phyloP scores from a whole-genome alignment of 2,888 invertebrate genomes.

The Aphidius colemani region DNA sequence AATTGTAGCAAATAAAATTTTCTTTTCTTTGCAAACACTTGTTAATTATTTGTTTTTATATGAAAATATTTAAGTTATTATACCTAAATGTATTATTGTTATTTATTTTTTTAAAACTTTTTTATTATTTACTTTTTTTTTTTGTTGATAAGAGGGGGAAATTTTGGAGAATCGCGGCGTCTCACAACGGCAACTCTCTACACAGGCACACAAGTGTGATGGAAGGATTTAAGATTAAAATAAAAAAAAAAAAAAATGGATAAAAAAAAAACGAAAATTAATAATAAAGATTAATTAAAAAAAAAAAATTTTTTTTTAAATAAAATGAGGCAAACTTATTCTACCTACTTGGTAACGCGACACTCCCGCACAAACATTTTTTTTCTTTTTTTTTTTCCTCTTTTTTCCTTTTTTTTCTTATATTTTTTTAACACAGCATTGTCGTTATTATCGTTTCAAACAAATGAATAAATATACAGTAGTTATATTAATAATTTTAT shows the following conservation, averaged over 20 bases:
- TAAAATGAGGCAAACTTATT: constrained; percentile 44
- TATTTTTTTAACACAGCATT: background rate
- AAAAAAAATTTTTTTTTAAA: constrained; percentile 4
- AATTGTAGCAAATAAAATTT: no score
- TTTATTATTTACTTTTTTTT: constrained; percentile 12
- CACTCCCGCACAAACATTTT: constrained; percentile 40
- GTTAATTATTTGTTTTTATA: constrained; percentile 3
- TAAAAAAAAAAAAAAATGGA: constrained; percentile 9
- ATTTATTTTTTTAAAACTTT: constrained; percentile 4
- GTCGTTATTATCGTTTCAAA: background rate
- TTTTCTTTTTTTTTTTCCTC: background rate
- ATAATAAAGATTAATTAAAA: constrained; percentile 24
- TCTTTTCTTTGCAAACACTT: constrained; percentile 10
- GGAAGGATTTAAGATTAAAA: constrained; percentile 24
- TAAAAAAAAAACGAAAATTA: constrained; percentile 17
- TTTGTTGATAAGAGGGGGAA: constrained; percentile 11
- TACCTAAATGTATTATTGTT: constrained; percentile 27
- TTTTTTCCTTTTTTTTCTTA: background rate
- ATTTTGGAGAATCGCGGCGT: constrained; percentile 34
- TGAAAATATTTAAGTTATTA: constrained; percentile 16
- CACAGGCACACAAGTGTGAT: constrained; percentile 27
- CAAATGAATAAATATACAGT: background rate
- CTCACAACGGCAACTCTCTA: constrained; percentile 23
- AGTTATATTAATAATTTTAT: background rate
- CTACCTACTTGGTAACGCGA: constrained; percentile 44